Conservation (phyloP, 1,140 invertebrate genomes). For the Nephila pilipes region DNA sequence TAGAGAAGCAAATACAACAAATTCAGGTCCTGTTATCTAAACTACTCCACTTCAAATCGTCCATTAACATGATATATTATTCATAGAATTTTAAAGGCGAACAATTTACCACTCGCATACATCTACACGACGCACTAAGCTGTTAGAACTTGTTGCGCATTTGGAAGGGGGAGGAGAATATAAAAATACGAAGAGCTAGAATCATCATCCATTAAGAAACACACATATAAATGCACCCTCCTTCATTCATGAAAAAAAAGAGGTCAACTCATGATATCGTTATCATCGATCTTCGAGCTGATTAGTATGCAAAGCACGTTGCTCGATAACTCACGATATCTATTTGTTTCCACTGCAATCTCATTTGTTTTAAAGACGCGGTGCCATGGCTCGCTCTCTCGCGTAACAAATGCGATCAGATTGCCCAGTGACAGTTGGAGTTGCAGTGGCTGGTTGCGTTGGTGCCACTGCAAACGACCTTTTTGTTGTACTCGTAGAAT, state of each 20-base stretch:
- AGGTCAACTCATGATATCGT: neutral
- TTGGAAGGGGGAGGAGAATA: neutral
- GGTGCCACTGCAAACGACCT: neutral
- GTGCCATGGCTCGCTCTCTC: neutral
- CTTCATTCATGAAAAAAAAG: neutral
- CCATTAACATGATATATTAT: too few species aligned
- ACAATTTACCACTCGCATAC: too few species aligned
- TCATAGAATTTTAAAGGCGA: too few species aligned
- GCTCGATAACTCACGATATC: neutral
- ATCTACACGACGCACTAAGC: neutral
- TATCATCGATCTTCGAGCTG: neutral
- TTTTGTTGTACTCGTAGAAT: neutral
- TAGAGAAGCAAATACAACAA: too few species aligned
- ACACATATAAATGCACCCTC: neutral
- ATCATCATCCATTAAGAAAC: neutral
- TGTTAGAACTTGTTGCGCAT: conserved; percentile 6
- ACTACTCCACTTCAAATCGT: too few species aligned
- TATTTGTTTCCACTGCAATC: neutral
- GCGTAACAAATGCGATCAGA: neutral
- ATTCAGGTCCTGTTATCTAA: too few species aligned
- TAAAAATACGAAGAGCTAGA: neutral
- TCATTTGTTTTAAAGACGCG: conserved; percentile 1
- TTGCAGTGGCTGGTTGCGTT: neutral
- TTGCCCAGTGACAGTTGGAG: neutral
- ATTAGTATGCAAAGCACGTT: neutral